Evolutionary conservation across 2,113 vertebrate genomes (phyloP), one percentile per base, ranked within the genome.

Genomic region (Crotalus viridis): DNA sequence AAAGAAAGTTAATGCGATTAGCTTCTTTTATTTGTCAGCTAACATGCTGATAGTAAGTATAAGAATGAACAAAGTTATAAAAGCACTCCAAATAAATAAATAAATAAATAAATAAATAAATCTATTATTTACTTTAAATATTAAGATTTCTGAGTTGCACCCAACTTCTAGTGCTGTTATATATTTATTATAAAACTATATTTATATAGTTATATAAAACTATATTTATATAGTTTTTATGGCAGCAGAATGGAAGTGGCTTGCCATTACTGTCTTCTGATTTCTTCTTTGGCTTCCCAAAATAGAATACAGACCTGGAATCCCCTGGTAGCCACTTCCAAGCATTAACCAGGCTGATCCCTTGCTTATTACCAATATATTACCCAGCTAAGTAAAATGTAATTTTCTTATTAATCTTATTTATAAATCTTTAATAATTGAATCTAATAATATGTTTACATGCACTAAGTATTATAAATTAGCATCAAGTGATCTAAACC

Each of bases 1-100:
- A 94, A 96, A 93, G 95, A 59, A 91, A 93, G 90, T 92, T 46
- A 88, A 94, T 94, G 95, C 95, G 21, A 95, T 92, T 95, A 94
- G 69, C 91, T 91, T 86, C 88, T 92, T 92, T 85, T 48, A 92
- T 94, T 92, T 24, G 95, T 59, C 96, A 95, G 96, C 94, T 95
- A 91, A 55, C 93, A 28, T 89, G 93, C 59, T 95, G 95, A 93
- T 93, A 95, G n/a, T 26, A 39, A 81, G 33, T 39, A 17, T 81
- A 81, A 81, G 33, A 81, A 39, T 39, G 69, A 81, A 2, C n/a
- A 19, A 81, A 81, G 69, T 81, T 17, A 81, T 39, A 81, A 81
- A 81, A 81, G 69, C n/a, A 39, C 15, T 81, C 69, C n/a, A 39
- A 39, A 74, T 39, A 13, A 69, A 33, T 15, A 33, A 74, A 74